Percentiles rank a stretch among this genome's conserved stretches.
These are phyloP conservation scores for Trachemys scripta DNA, from an alignment of 2,113 vertebrate genomes.

Conservation along the genomic window DNA sequence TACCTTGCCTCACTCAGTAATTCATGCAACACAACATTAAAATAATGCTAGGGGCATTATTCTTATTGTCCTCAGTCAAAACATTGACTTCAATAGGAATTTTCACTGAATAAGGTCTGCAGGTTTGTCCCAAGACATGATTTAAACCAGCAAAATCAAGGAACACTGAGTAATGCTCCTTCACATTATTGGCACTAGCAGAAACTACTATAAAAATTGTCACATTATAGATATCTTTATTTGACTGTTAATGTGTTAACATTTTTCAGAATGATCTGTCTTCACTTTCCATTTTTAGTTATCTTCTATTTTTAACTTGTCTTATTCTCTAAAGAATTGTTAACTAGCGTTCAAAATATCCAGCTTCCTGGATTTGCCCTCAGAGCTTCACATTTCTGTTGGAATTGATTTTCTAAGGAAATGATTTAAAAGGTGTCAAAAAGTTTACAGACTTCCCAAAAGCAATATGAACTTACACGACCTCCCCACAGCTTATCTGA, in stretches of 20 bases:
- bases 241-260: neutral
- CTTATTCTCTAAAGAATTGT: neutral
- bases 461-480: conserved; percentile 31
- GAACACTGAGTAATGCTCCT: neutral
- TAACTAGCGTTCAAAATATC: conserved; percentile 3
- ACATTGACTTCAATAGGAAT: conserved; percentile 13
- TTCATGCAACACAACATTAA: conserved; percentile 14
- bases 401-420: neutral
- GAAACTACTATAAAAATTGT: neutral
- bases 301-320: neutral
- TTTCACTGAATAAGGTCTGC: neutral
- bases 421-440: conserved; percentile 20
- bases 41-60: neutral
- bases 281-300: conserved; percentile 34
- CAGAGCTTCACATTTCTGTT: neutral
- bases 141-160: conserved; percentile 1
- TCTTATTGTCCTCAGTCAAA: neutral
- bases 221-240: neutral
- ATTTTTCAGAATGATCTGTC: neutral
- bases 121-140: neutral
- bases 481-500: conserved; percentile 20
- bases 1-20: conserved; percentile 39
- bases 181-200: neutral
- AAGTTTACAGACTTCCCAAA: conserved; percentile 1
- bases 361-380: conserved; percentile 18